A percentile compares a stretch with the other conserved stretches of the same genome.
Evolutionary conservation across 2,888 invertebrate genomes (phyloP).

Genomic region (Heliconius hortense): DNA sequence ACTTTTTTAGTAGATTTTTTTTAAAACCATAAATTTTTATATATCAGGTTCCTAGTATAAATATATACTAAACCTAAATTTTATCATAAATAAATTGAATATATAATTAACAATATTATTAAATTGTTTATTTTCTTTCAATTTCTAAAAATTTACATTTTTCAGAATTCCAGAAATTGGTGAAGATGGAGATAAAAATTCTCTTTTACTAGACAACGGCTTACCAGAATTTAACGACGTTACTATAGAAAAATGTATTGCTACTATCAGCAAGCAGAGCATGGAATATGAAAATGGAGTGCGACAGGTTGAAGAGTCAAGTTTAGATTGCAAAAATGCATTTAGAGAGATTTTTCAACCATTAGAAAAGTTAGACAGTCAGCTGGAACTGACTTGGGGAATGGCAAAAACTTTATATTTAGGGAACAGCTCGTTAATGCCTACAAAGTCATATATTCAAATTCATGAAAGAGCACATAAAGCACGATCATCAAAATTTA

Average conservation of each 20-base stretch:
- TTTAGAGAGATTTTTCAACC: conserved; percentile 87
- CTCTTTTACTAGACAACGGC: conserved; percentile 86
- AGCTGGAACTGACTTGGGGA: conserved; percentile 93
- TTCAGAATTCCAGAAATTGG: conserved; percentile 91
- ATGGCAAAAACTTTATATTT: conserved; percentile 92
- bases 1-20: not conserved
- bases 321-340: conserved; percentile 79
- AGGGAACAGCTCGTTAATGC: conserved; percentile 90
- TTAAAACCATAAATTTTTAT: no score
- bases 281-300: conserved; percentile 90
- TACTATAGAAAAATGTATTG: conserved; percentile 91
- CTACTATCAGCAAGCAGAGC: conserved; percentile 91
- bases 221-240: conserved; percentile 91
- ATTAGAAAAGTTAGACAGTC: conserved; percentile 87
- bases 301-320: conserved; percentile 83
- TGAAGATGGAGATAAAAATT: conserved; percentile 90
- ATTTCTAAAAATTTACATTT: conserved; percentile 40
- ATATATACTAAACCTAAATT: no score
- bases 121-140: no score
- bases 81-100: no score
- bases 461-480: conserved; percentile 90
- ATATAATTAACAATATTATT: no score
- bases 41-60: no score
- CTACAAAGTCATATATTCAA: conserved; percentile 88
- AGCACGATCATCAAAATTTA: conserved; percentile 88